Evolutionary conservation across 2,888 invertebrate genomes (phyloP).

Genomic region (Xestia rhomboidea): DNA sequence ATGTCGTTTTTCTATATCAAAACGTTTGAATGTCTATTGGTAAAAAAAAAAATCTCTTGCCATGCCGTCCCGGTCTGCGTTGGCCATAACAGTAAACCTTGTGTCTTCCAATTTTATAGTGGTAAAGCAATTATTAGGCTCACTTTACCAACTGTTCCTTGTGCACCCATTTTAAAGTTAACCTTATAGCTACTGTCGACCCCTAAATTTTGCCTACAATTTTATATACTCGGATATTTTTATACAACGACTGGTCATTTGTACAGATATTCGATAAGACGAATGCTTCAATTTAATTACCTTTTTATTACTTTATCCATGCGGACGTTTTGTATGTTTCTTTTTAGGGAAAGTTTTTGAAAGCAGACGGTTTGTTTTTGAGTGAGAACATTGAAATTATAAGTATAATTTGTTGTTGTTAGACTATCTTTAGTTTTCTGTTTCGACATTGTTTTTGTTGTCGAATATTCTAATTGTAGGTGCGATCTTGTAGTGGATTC

Average conservation of each 20-base stretch:
- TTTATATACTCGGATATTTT: constrained; percentile 74
- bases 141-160: constrained; percentile 46
- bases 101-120: neutral
- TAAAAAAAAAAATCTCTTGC: too few species aligned
- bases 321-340: constrained; percentile 36
- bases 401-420: constrained; percentile 68
- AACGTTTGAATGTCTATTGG: too few species aligned
- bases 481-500: constrained; percentile 61
- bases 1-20: too few species aligned
- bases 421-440: constrained; percentile 56
- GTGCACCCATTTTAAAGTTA: constrained; percentile 58
- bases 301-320: constrained; percentile 5
- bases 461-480: constrained; percentile 70
- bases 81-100: too few species aligned
- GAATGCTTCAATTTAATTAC: constrained; percentile 53
- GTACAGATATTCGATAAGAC: constrained; percentile 60
- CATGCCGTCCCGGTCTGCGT: too few species aligned
- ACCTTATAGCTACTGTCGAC: constrained; percentile 65
- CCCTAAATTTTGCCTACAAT: constrained; percentile 68
- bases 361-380: constrained; percentile 44
- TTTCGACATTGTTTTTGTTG: constrained; percentile 71
- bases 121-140: constrained; percentile 15
- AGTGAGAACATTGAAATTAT: constrained; percentile 59
- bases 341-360: constrained; percentile 38
- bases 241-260: constrained; percentile 69